Percentiles rank a stretch among this genome's conserved stretches.
Evolutionary conservation across 2,113 vertebrate genomes (phyloP).

Genomic region (Eira barbara): DNA sequence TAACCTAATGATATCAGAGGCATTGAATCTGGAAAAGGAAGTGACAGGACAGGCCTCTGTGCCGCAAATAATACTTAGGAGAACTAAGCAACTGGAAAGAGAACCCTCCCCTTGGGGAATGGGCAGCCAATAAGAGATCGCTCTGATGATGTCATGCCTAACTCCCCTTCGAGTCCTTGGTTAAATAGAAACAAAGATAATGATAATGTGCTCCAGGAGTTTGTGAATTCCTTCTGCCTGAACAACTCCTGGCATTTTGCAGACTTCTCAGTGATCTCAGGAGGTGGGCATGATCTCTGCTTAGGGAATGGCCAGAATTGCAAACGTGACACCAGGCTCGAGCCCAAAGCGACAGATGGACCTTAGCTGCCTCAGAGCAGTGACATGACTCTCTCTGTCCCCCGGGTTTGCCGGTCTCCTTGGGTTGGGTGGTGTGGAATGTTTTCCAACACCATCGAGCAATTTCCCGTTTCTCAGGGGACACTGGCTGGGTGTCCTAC

Average conservation of each 20-base stretch:
- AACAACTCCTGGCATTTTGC: neutral
- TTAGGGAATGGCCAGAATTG: neutral
- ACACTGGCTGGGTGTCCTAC: neutral
- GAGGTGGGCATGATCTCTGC: neutral
- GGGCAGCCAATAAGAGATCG: constrained; percentile 41
- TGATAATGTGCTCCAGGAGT: neutral
- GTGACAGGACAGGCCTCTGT: neutral
- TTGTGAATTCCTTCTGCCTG: neutral
- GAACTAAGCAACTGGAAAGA: neutral
- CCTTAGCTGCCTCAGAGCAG: neutral
- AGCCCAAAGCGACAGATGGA: neutral
- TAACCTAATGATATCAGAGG: constrained; percentile 10
- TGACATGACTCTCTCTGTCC: neutral
- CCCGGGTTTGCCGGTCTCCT: neutral
- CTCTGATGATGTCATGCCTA: constrained; percentile 48
- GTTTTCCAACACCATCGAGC: neutral
- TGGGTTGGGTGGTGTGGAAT: neutral
- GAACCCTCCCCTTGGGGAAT: constrained; percentile 11
- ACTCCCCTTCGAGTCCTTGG: neutral
- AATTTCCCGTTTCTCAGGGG: neutral
- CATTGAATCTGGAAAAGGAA: constrained; percentile 18
- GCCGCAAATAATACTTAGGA: neutral
- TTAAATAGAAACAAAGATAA: constrained; percentile 27
- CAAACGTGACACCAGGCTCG: neutral
- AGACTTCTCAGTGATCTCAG: neutral